A percentile compares a stretch with the other conserved stretches of the same genome.
These are phyloP conservation scores for Melieria picta DNA, from an alignment of 2,888 invertebrate genomes.

Conservation along the genomic window DNA sequence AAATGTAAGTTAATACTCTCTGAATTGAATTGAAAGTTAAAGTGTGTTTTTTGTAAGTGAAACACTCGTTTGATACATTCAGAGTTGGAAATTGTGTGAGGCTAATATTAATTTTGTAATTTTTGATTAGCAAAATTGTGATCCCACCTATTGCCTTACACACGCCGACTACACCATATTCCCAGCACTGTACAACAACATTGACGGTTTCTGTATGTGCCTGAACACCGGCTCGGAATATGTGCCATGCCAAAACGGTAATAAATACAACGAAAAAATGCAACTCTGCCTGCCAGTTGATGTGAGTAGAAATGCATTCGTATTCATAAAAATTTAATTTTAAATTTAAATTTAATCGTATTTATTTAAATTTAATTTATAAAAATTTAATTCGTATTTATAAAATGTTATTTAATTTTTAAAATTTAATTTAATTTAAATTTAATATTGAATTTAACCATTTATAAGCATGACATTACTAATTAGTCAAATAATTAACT, in stretches of 20 bases:
- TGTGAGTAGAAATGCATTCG: constrained; percentile 13
- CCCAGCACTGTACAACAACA: constrained; percentile 39
- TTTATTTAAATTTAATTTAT: too few species aligned
- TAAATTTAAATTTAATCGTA: too few species aligned
- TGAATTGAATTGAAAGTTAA: neutral
- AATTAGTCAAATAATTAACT: too few species aligned
- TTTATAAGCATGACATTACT: too few species aligned
- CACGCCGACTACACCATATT: constrained; percentile 39
- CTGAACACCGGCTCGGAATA: neutral
- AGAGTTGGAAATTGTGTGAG: too few species aligned
- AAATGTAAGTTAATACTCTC: constrained; percentile 45
- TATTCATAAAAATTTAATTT: too few species aligned
- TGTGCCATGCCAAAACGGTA: constrained; percentile 39
- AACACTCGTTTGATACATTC: neutral
- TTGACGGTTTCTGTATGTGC: constrained; percentile 51
- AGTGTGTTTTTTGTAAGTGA: neutral
- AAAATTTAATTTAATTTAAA: too few species aligned
- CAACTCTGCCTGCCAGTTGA: constrained; percentile 27
- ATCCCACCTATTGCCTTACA: constrained; percentile 43
- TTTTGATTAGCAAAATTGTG: constrained; percentile 49
- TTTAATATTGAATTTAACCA: too few species aligned
- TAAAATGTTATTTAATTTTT: too few species aligned
- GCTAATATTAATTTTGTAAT: too few species aligned
- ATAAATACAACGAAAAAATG: constrained; percentile 29
- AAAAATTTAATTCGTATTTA: too few species aligned